Evolutionary conservation across 2,888 invertebrate genomes (phyloP), one percentile per base, ranked within the genome.

Genomic region (Anoplius nigerrimus): DNA sequence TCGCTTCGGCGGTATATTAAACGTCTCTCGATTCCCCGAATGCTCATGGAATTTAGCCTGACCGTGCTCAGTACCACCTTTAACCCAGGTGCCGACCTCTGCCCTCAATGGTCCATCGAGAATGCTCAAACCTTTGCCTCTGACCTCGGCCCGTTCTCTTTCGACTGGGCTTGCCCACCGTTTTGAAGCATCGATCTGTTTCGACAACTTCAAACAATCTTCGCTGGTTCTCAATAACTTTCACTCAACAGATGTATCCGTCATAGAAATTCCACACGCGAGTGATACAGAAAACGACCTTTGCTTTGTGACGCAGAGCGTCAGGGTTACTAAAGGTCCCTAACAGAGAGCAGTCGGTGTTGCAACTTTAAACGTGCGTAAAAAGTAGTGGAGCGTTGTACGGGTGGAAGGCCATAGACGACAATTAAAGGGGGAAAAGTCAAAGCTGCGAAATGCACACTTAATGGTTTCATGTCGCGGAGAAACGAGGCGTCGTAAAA

Each of bases 21-120:
- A 78, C 78, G 80, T 77, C 78, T 71, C 71, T 72, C 70, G 78
- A 82, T 82, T 81, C 80, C 65, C 70, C 75, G 80, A 83, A 82
- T 76, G 72, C 72, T 70, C 71, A 65, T 59, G 75, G 76, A 81
- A 80, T 78, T 76, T 70, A 66, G 66, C 71, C 70, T 66, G 71
- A 62, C 68, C 58, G 61, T 59, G 62, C 27, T 53, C 52, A 48
- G 58, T 55, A 54, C 53, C 71, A 72, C 71, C 75, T 73, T 67
- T 60, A 74, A 78, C 73, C 68, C 65, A 20, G 61, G 22, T 56
- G 52, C 18, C 43, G 71, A 69, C 74, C 54, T 65, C 53, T 65
- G 71, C 69, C 69, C 24, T 22, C 66, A 67, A 69, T 60, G 60
- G 48, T 27, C 55, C 69, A 65, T 67, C 72, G 62, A 62, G 43